A percentile compares a stretch with the other conserved stretches of the same genome.
Evolutionary conservation across 2,797 vertebrate species (phyloP).

Genomic region (Trachops cirrhosus): DNA sequence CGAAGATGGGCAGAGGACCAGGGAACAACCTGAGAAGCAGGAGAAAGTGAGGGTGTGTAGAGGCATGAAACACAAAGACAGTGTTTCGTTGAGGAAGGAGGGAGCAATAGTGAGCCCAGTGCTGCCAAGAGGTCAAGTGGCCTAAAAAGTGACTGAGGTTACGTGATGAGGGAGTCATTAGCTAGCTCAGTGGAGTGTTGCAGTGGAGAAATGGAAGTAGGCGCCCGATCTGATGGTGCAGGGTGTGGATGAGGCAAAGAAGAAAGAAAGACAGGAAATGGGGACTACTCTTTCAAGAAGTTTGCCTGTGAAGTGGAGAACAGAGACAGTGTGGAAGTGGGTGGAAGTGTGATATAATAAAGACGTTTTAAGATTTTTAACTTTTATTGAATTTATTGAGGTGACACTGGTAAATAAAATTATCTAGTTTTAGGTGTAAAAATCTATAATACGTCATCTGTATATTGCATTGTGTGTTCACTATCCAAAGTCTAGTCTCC

Average conservation of each 20-base stretch:
- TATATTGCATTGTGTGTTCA: neutral
- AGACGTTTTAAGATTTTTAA: neutral
- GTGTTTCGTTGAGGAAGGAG: neutral
- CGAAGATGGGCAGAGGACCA: neutral
- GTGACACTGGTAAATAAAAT: neutral
- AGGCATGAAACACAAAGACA: neutral
- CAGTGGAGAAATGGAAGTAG: neutral
- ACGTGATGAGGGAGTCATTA: neutral
- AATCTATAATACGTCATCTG: neutral
- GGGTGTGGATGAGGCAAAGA: neutral
- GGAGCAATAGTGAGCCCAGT: neutral
- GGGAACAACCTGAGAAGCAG: neutral
- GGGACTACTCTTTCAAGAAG: neutral
- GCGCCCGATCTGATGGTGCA: neutral
- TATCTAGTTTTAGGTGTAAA: neutral
- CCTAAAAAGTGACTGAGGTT: neutral
- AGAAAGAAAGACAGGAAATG: neutral
- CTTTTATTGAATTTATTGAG: neutral
- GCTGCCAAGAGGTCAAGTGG: neutral
- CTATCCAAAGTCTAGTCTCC: neutral
- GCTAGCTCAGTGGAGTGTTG: neutral
- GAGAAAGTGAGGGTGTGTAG: neutral
- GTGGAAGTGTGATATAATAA: neutral
- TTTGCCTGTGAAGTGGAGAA: neutral
- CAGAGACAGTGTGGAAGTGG: neutral